These are phyloP conservation scores for Phengaris alcon DNA, from an alignment of 2,888 invertebrate genomes.

Conservation along the genomic window DNA sequence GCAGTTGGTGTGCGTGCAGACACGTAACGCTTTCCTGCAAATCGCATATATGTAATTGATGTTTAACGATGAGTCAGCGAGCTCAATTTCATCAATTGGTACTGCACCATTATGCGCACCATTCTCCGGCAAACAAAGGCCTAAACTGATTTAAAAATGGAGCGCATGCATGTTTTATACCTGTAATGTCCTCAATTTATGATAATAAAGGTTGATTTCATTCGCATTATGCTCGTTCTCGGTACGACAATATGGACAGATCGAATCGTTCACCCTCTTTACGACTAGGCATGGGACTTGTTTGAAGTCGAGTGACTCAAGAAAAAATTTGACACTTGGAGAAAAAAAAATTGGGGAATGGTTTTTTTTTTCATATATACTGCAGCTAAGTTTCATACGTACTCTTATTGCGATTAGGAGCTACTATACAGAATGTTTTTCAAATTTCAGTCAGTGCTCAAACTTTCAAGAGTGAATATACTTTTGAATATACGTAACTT, in stretches of 20 bases:
- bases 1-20: no score
- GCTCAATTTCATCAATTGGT: neutral
- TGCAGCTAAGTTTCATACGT: no score
- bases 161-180: constrained; percentile 30
- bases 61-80: neutral
- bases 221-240: constrained; percentile 56
- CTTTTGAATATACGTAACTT: no score
- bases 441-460: no score
- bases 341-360: no score
- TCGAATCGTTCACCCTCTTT: constrained; percentile 68
- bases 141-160: constrained; percentile 30
- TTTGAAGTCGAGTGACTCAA: neutral
- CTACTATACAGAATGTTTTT: no score
- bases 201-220: constrained; percentile 64
- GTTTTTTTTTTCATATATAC: no score
- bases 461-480: no score
- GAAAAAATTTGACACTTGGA: no score
- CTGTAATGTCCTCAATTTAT: constrained; percentile 40
- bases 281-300: constrained; percentile 43
- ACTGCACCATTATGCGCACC: neutral
- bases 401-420: no score
- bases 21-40: neutral
- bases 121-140: constrained; percentile 1
- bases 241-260: constrained; percentile 55
- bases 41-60: neutral